Conservation (phyloP, 2,888 invertebrate species). For the Drosophila villosipedis region DNA sequence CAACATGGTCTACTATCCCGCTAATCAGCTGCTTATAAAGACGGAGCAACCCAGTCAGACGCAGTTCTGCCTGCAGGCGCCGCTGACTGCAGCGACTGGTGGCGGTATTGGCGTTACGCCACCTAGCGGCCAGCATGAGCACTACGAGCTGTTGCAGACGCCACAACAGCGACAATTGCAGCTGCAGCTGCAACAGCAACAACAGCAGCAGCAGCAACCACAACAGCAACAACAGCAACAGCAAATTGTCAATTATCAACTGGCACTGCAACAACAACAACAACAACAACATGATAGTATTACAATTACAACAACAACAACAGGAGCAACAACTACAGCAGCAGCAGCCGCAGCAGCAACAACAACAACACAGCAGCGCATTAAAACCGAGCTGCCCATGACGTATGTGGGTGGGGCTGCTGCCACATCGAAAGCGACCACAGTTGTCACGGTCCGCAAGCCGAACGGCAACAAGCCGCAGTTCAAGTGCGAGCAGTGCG, state of each 20-base stretch:
- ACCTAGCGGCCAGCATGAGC: slow-evolving; percentile 60
- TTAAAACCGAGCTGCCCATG: slow-evolving; percentile 66
- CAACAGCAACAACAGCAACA: slow-evolving; percentile 31
- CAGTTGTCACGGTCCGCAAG: slow-evolving; percentile 56
- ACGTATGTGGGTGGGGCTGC: slow-evolving; percentile 54
- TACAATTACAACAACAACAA: slow-evolving; percentile 15
- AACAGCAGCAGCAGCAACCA: slow-evolving; percentile 51
- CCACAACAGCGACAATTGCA: slow-evolving; percentile 73
- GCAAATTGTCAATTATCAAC: slow-evolving; percentile 54
- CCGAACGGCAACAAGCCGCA: slow-evolving; percentile 85
- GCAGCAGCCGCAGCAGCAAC: slow-evolving; percentile 28
- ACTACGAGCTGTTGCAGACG: slow-evolving; percentile 68
- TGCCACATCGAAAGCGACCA: slow-evolving; percentile 39
- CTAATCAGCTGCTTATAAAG: slow-evolving; percentile 84
- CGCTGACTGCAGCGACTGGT: slow-evolving; percentile 36
- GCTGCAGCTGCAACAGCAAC: slow-evolving; percentile 71
- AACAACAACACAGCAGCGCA: slow-evolving; percentile 39
- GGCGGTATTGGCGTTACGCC: slow-evolving; percentile 31
- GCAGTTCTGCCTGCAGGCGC: slow-evolving; percentile 80
- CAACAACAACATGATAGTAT: slow-evolving; percentile 50
- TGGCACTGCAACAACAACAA: slow-evolving; percentile 59
- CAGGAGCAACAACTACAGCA: slow-evolving; percentile 15
- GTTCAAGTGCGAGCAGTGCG: slow-evolving; percentile 90
- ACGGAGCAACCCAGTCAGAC: slow-evolving; percentile 83
- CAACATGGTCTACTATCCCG: slow-evolving; percentile 85